A percentile compares a stretch with the other conserved stretches of the same genome.
Conservation (phyloP, 2,113 vertebrate genomes). For the Ploceus nigricollis region DNA sequence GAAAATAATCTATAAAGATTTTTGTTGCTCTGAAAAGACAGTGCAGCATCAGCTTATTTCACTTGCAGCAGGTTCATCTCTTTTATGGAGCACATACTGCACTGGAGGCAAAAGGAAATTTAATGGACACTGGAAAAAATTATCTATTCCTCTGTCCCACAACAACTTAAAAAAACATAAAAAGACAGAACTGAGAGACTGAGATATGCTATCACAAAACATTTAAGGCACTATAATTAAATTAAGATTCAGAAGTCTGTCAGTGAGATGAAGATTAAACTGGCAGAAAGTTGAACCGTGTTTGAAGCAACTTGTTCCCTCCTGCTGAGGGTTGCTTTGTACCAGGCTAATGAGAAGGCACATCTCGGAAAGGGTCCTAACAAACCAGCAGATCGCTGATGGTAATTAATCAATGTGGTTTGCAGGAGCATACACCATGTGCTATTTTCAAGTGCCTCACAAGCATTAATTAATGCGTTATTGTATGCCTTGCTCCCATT, state of each 20-base stretch:
- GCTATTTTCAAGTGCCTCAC: background rate
- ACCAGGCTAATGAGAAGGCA: background rate
- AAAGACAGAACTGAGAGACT: background rate
- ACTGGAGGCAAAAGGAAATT: conserved; percentile 52
- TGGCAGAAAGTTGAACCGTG: background rate
- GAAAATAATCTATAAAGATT: conserved; percentile 50
- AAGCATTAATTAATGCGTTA: background rate
- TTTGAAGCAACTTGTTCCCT: conserved; percentile 32
- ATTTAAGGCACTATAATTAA: conserved; percentile 29
- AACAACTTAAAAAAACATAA: background rate
- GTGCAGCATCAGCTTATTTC: conserved; percentile 48
- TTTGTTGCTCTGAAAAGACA: conserved; percentile 32
- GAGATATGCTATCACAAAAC: background rate
- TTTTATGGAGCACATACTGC: background rate
- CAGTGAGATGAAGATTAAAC: conserved; percentile 14
- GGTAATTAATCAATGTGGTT: background rate
- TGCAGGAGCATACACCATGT: background rate
- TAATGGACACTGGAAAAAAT: conserved; percentile 9
- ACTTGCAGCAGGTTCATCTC: conserved; percentile 42
- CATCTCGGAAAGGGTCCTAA: background rate
- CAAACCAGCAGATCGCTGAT: background rate
- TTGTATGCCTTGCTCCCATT: background rate
- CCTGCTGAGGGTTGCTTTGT: background rate
- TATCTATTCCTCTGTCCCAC: background rate
- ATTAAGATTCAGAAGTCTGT: conserved; percentile 8